A percentile compares a stretch with the other conserved stretches of the same genome.
phyloP scores from a whole-genome alignment of 2,888 invertebrate genomes.

The Caenorhabditis zanzibari region DNA sequence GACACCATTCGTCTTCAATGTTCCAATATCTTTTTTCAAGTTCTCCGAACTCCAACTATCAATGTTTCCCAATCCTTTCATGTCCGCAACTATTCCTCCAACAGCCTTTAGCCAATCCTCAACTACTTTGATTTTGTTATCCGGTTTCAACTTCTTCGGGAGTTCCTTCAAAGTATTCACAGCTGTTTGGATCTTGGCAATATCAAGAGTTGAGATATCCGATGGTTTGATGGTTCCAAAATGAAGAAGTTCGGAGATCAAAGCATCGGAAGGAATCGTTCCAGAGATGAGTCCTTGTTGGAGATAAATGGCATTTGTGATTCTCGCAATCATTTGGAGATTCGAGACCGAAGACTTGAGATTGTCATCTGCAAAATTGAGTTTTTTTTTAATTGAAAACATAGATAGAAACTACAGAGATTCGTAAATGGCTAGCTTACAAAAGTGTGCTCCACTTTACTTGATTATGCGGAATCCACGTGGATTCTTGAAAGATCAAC shows the following conservation, averaged over 20 bases:
- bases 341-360: conserved; percentile 3
- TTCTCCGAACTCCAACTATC: neutral
- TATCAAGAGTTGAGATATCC: neutral
- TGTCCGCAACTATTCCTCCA: neutral
- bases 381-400: too few species aligned
- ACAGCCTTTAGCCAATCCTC: neutral
- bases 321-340: neutral
- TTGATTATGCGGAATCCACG: too few species aligned
- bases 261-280: neutral
- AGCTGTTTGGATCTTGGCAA: neutral
- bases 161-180: neutral
- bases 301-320: conserved; percentile 7
- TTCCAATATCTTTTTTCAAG: neutral
- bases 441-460: too few species aligned
- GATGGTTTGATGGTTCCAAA: conserved; percentile 6
- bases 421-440: too few species aligned
- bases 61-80: neutral
- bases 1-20: neutral
- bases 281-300: conserved; percentile 11
- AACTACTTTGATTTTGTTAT: neutral
- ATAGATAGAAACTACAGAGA: too few species aligned
- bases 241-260: conserved; percentile 21
- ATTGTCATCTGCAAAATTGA: conserved; percentile 4
- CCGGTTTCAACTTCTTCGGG: neutral
- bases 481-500: too few species aligned